A percentile compares a stretch with the other conserved stretches of the same genome.
Conservation (phyloP, 2,113 vertebrate genomes). For the Chauna torquata region DNA sequence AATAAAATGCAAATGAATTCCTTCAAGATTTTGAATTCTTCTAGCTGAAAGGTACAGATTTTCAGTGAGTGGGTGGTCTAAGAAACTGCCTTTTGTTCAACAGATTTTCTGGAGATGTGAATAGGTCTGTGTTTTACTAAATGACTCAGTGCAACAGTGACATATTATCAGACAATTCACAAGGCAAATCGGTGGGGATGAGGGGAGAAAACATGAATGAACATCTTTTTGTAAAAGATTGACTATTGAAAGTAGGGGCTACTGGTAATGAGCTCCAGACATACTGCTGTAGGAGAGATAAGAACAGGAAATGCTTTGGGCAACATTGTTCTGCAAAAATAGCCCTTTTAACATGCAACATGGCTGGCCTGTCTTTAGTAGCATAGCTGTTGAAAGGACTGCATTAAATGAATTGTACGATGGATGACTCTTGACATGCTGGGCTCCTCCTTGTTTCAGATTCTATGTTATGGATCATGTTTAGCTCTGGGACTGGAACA, state of each 20-base stretch:
- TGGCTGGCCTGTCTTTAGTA: slow-evolving; percentile 30
- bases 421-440: slow-evolving; percentile 49
- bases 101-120: slow-evolving; percentile 19
- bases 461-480: slow-evolving; percentile 42
- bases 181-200: background rate
- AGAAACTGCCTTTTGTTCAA: slow-evolving; percentile 48
- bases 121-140: slow-evolving; percentile 55
- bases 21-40: slow-evolving; percentile 1
- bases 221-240: slow-evolving; percentile 14
- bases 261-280: slow-evolving; percentile 50
- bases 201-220: slow-evolving; percentile 33
- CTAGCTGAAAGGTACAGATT: slow-evolving; percentile 7
- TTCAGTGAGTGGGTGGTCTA: slow-evolving; percentile 57
- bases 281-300: slow-evolving; percentile 20
- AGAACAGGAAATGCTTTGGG: slow-evolving; percentile 63
- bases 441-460: slow-evolving; percentile 43
- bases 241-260: slow-evolving; percentile 33
- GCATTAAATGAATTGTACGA: slow-evolving; percentile 34
- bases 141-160: slow-evolving; percentile 4
- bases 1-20: slow-evolving; percentile 35
- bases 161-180: slow-evolving; percentile 1
- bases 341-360: slow-evolving; percentile 32
- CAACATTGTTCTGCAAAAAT: slow-evolving; percentile 46
- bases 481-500: slow-evolving; percentile 46
- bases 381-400: slow-evolving; percentile 35